Evolutionary conservation across 2,113 vertebrate genomes (phyloP).

Genomic region (Panthera tigris): DNA sequence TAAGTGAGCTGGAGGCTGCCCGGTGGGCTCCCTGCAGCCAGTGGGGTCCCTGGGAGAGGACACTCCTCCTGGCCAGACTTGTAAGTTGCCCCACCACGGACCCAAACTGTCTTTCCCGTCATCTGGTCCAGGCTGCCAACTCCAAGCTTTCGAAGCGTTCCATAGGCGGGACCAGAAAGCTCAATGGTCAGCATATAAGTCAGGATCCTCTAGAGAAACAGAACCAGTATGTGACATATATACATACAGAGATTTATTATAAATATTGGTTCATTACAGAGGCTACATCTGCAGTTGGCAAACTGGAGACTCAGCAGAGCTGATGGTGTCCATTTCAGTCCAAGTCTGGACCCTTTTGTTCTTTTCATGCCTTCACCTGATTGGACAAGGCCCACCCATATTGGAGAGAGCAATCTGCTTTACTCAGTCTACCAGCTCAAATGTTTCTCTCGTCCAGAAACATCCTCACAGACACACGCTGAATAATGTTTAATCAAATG

Average conservation of each 20-base stretch:
- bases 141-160: neutral
- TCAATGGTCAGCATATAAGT: neutral
- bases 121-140: neutral
- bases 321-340: neutral
- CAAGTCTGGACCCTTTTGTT: neutral
- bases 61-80: neutral
- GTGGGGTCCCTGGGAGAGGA: neutral
- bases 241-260: neutral
- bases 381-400: neutral
- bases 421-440: neutral
- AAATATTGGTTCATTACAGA: neutral
- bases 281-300: neutral
- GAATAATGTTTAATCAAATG: neutral
- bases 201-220: neutral
- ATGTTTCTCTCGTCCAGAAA: neutral
- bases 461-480: neutral
- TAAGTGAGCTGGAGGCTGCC: neutral
- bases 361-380: neutral
- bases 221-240: neutral
- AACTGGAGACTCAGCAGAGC: neutral
- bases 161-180: neutral
- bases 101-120: neutral
- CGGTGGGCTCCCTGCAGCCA: neutral
- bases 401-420: neutral
- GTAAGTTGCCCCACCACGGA: neutral